Conservation (phyloP, 2,113 vertebrate genomes). For the Paramisgurnus dabryanus region DNA sequence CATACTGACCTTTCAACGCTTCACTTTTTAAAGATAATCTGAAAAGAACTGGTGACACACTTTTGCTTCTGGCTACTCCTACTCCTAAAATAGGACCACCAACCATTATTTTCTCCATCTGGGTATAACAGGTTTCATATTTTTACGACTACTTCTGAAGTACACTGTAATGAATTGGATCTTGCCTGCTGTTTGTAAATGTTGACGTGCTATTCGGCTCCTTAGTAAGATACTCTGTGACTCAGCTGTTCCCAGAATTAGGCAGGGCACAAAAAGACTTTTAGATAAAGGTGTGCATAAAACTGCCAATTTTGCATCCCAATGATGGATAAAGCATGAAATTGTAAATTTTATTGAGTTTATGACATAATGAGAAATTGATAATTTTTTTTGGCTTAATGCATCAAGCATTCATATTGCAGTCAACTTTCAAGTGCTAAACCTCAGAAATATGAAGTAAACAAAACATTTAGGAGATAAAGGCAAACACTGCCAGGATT, state of each 20-base stretch:
- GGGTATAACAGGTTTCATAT: not conserved
- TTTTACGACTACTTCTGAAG: not conserved
- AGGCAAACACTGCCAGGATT: conserved; percentile 13
- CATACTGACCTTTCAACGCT: not conserved
- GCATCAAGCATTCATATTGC: not conserved
- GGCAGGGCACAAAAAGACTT: not conserved
- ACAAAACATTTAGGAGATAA: not conserved
- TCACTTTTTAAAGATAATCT: not conserved
- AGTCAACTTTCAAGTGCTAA: not conserved
- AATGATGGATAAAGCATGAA: conserved; percentile 7
- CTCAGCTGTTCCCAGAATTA: conserved; percentile 26
- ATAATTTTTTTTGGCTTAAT: not conserved
- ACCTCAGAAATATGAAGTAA: conserved; percentile 29
- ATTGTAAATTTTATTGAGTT: not conserved
- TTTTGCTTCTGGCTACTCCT: not conserved
- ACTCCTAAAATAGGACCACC: not conserved
- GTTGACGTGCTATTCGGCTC: not conserved
- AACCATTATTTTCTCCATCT: not conserved
- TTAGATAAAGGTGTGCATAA: not conserved
- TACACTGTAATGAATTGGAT: not conserved
- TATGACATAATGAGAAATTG: not conserved
- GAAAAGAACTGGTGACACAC: not conserved
- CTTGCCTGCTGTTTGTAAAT: conserved; percentile 1
- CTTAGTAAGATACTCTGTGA: conserved; percentile 23
- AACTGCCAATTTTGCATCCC: not conserved